Evolutionary conservation across 2,113 vertebrate species (phyloP), one percentile per base, ranked within the genome.

Genomic region (Lagopus leucura): DNA sequence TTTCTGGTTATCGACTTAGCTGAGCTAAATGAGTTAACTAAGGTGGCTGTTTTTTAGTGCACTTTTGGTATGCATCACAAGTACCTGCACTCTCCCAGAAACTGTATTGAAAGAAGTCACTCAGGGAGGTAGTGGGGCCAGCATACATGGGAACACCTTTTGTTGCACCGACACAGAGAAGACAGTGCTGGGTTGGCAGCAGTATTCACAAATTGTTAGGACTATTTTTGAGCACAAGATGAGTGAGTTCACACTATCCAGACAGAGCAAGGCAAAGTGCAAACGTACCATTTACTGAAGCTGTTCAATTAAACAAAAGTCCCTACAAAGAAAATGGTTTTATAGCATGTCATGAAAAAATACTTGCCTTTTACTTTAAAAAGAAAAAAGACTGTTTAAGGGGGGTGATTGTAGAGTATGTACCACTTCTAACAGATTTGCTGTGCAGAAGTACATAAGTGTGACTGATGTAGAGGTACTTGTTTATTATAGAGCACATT

Each of bases 401-500:
- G 91, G 38, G 55, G 93, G 95, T 97, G 96, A 97, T 96, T 96
- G 88, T 90, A 76, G 96, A 97, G 89, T 93, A 72, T 96, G 95
- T 86, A 72, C 96, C 97, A 96, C 95, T 97, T 97, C 95, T 96
- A 92, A 86, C 87, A 89, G 96, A 97, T 98, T 95, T 96, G 95
- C 97, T 94, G 96, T 96, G 97, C 91, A 94, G 96, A 97, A 98
- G 97, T 98, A 96, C 95, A 8, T 94, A 97, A 98, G 97, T 97
- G 98, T 98, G 97, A 98, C 97, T 98, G 98, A 98, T 98, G 97
- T 97, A 98, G 98, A 98, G 97, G 97, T 97, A 97, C 98, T 98
- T 98, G 98, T 98, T 98, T 98, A 98, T 98, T 98, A 98, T 98
- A 98, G 98, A 98, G 97, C 98, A 98, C 98, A 98, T 98, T 98